These are phyloP conservation scores for Sipunculus nudus DNA, from an alignment of 2,888 invertebrate species.

Conservation along the genomic window DNA sequence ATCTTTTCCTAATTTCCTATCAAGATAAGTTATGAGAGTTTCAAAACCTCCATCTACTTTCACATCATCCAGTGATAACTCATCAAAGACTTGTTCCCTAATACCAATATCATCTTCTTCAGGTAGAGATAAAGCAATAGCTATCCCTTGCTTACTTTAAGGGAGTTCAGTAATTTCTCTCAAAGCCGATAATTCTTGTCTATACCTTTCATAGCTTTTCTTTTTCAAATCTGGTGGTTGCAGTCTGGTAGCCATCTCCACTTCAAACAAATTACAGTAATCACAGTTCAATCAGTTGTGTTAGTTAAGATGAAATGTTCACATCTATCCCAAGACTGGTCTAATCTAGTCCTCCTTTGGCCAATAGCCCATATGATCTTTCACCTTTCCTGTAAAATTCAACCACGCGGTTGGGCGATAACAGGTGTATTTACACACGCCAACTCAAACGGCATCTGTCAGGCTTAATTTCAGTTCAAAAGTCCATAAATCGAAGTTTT, in stretches of 20 bases:
- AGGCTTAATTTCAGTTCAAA: too few relatives aligned
- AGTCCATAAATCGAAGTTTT: too few relatives aligned
- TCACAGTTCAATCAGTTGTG: too few relatives aligned
- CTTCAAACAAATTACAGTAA: too few relatives aligned
- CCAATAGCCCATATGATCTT: too few relatives aligned
- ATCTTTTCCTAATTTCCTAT: background rate
- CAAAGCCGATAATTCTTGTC: background rate
- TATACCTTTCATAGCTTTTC: constrained; percentile 1
- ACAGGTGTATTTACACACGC: too few relatives aligned
- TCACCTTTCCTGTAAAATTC: too few relatives aligned
- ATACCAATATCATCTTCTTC: background rate
- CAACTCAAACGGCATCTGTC: too few relatives aligned
- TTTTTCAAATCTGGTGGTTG: background rate
- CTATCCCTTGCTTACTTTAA: background rate
- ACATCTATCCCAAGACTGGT: too few relatives aligned
- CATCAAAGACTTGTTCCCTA: background rate
- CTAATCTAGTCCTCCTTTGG: too few relatives aligned
- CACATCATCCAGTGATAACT: background rate
- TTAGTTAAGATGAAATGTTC: too few relatives aligned
- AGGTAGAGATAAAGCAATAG: constrained; percentile 2
- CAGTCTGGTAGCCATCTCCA: background rate
- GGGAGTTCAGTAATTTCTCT: background rate
- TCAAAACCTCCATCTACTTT: background rate
- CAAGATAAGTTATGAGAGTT: background rate
- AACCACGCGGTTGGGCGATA: too few relatives aligned